Percentiles rank a stretch among this genome's conserved stretches.
Conservation (phyloP, 2,888 invertebrate species). For the Leptopilina myrica region DNA sequence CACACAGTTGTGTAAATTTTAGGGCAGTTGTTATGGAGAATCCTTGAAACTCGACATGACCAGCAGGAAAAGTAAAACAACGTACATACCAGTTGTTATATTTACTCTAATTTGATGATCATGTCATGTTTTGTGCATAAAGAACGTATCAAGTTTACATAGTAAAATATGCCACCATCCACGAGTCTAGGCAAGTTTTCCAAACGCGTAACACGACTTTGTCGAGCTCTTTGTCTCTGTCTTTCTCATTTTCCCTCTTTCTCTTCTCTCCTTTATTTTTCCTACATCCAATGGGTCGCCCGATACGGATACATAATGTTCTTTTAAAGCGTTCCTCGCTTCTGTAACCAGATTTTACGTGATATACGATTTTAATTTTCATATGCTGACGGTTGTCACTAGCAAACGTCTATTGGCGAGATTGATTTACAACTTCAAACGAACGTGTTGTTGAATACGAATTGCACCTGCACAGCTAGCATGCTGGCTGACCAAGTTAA, state of each 20-base stretch:
- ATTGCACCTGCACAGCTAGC: background rate
- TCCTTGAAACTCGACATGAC: conserved; percentile 15
- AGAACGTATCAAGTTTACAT: conserved; percentile 49
- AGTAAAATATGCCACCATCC: conserved; percentile 52
- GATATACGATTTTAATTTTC: conserved; percentile 74
- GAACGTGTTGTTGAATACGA: conserved; percentile 50
- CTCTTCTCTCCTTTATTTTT: conserved; percentile 40
- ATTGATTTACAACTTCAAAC: conserved; percentile 67
- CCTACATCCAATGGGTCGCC: conserved; percentile 46
- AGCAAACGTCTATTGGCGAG: conserved; percentile 65
- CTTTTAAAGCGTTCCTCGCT: conserved; percentile 64
- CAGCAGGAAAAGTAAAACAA: background rate
- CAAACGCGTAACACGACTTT: conserved; percentile 43
- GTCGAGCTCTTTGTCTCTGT: conserved; percentile 31
- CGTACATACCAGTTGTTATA: background rate
- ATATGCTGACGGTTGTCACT: conserved; percentile 62
- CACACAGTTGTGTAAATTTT: conserved; percentile 11
- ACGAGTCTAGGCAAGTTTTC: conserved; percentile 45
- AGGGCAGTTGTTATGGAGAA: background rate
- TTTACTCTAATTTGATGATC: conserved; percentile 34
- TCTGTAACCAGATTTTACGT: conserved; percentile 62
- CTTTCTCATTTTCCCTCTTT: background rate
- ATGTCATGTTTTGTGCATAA: conserved; percentile 20
- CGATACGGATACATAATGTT: conserved; percentile 60
- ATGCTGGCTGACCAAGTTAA: conserved; percentile 14